phyloP scores from a whole-genome alignment of 2,113 vertebrate genomes.

The Dendrocopos noguchii region DNA sequence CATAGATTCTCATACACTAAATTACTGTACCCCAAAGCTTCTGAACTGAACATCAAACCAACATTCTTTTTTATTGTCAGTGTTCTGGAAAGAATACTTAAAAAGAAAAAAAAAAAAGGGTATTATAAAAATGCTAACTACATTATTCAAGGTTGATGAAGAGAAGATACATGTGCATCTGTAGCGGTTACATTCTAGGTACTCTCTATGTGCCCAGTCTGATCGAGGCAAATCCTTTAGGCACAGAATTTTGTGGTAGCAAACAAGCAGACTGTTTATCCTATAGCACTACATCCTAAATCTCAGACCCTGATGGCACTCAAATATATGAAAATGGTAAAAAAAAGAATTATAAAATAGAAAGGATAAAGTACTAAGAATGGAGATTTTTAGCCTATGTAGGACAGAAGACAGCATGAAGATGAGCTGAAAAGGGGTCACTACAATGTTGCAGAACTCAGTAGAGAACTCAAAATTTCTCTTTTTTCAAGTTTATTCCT shows the following conservation, averaged over 20 bases:
- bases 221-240: not conserved
- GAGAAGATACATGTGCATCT: fast-evolving
- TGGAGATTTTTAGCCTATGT: not conserved
- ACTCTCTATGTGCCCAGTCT: not conserved
- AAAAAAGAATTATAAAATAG: not conserved
- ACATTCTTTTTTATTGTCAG: not conserved
- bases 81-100: not conserved
- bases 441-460: not conserved
- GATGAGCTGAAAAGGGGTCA: not conserved
- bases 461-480: not conserved
- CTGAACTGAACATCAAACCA: not conserved
- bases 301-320: not conserved
- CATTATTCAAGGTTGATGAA: not conserved
- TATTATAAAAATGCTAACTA: not conserved
- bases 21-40: not conserved
- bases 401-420: not conserved
- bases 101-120: not conserved
- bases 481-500: not conserved
- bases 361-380: not conserved
- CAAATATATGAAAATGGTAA: not conserved
- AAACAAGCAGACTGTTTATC: not conserved
- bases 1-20: not conserved
- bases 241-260: not conserved
- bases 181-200: not conserved
- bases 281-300: not conserved